Evolutionary conservation across 2,888 invertebrate genomes (phyloP), one percentile per base, ranked within the genome.

Genomic region (Drosophila recens): DNA sequence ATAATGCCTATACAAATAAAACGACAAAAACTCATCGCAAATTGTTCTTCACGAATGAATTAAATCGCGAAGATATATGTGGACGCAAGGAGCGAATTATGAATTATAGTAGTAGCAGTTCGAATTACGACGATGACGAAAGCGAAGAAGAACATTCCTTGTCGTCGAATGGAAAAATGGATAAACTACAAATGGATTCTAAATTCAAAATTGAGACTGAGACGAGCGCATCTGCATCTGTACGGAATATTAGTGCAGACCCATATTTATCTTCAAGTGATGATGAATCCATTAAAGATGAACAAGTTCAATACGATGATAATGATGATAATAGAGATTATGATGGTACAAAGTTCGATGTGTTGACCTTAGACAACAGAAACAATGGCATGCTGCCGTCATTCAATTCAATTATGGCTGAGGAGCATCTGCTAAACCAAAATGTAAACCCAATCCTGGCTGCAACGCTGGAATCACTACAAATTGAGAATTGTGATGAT

Each of bases 331-430:
- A 51, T 20, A n/a, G 43, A 48, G 51, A 66, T n/a, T 40, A 17
- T 45, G 40, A 15, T 45, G 40, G 46, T 62, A 38, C 36, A 20
- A 52, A 62, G 5, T 11, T 48, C 27, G 36, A 72, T 51, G 56
- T 80, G 34, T 72, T 90, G 33, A 72, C 85, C 6, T 45, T 71
- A 20, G 58, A 77, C 53, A 92, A 91, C 62, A 62, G 76, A 48
- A 91, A 92, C 62, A 92, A 91, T 79, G 75, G 71, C 33, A 79
- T 91, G 64, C 71, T 92, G 30, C 62, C 78, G 45, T 89, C 91
- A 30, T 92, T 92, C 56, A 91, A 92, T 84, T 85, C 79, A 54
- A 90, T 92, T 58, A 80, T 70, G 56, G 53, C 40, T 20, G 46
- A 70, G 66, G 43, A 70, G 66, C 56, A 69, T 71, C 54, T 52